Base-by-base conservation (phyloP, 2,888 invertebrate genomes). In the Romanomermis culicivorax region DNA sequence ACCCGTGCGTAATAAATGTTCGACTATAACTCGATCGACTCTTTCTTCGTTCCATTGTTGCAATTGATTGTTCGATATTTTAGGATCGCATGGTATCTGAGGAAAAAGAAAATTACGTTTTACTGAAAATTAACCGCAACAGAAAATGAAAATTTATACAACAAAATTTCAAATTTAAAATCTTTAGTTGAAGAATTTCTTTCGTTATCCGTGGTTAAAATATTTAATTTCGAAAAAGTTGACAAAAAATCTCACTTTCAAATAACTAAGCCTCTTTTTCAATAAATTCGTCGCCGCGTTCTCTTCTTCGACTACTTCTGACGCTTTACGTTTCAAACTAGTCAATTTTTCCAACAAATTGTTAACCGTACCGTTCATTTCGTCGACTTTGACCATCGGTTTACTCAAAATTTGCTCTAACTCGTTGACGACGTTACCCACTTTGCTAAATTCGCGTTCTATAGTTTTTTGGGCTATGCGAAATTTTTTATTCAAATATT, bases 401-500 rank as follows among this genome's bases (percentile, higher is more conserved):
- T 51, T 3, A 7, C n/a, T 20, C 50, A 52, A 24, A 25, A 42
- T 24, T 17, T 56, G 20, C n/a, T 42, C 53, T 3, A 43, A 26
- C 2, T 57, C 47, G 85, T 84, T 69, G 88, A 24, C 26, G 2
- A 29, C 3, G 11, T 3, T 23, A 29, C 42, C 29, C 3, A 49
- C 54, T 20, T 36, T 54, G 7, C n/a, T 24, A 56, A 48, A 42
- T 58, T 73, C 93, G 56, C 91, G 77, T 66, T 95, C 95, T 56
- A 97, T 74, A 14, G 82, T 81, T 64, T 93, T 88, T 71, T 97
- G 95, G 1, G 91, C 86, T 49, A 83, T 80, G 55, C 95, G 81
- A 70, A 93, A 97, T 65, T 85, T 86, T 71, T 95, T 95, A 73
- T 97, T 97, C 60, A 97, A 76, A 51, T 95, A 79, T 73, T 97